Conservation (phyloP, 2,797 vertebrate genomes). For the Micromesistius poutassou region DNA sequence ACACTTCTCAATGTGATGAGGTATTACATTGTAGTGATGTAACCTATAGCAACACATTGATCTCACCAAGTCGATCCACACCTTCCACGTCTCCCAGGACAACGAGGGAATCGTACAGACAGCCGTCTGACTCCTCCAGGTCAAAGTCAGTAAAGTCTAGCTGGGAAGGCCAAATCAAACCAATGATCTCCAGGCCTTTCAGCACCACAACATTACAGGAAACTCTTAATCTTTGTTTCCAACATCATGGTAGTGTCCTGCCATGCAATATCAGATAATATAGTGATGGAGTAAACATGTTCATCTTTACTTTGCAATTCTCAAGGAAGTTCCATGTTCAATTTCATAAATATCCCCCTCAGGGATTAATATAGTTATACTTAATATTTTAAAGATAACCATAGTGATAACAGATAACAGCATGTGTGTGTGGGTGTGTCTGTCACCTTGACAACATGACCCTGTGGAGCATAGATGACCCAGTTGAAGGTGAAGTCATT, state of each 20-base stretch:
- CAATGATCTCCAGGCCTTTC: neutral
- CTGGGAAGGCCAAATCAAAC: slow-evolving; percentile 57
- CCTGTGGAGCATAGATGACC: slow-evolving; percentile 74
- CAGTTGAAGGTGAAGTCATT: slow-evolving; percentile 72
- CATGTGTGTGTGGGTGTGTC: slow-evolving; percentile 7
- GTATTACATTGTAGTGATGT: neutral
- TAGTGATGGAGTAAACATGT: neutral
- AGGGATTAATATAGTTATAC: neutral
- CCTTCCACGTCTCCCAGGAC: slow-evolving; percentile 71
- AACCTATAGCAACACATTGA: neutral
- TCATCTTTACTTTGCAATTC: neutral
- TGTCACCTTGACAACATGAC: slow-evolving; percentile 77
- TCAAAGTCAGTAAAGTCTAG: slow-evolving; percentile 79
- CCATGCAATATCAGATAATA: neutral
- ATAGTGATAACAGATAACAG: neutral
- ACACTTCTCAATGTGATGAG: neutral
- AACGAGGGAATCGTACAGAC: slow-evolving; percentile 72
- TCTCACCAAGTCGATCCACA: neutral
- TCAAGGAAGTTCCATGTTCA: neutral
- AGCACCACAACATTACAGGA: neutral
- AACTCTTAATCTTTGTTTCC: neutral
- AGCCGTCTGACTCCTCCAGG: slow-evolving; percentile 77
- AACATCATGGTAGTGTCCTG: too few relatives aligned
- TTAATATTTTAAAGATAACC: neutral
- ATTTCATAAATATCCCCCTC: neutral